These are phyloP conservation scores for Lagenorhynchus albirostris DNA, from an alignment of 2,113 vertebrate genomes.

Conservation along the genomic window DNA sequence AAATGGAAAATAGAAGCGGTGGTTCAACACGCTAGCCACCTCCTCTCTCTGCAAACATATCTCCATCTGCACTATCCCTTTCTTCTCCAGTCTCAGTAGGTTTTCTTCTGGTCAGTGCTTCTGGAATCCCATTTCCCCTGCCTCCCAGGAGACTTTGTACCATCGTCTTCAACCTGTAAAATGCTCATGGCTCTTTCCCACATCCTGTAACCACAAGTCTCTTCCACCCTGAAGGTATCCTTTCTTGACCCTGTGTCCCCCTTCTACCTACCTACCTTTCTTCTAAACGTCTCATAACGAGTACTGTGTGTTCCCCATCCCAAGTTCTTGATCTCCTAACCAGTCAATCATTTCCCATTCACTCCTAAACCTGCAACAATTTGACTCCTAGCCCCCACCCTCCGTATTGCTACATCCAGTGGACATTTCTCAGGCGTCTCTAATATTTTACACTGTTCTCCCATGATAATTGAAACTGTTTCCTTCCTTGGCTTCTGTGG, in stretches of 20 bases:
- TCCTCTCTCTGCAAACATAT: background rate
- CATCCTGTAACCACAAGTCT: background rate
- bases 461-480: background rate
- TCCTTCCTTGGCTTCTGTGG: constrained; percentile 12
- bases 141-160: background rate
- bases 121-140: background rate
- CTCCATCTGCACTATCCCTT: background rate
- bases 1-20: background rate
- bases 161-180: background rate
- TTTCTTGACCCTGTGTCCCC: background rate
- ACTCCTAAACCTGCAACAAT: background rate
- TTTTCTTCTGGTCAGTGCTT: background rate
- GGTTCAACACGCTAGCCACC: background rate
- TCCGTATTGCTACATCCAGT: background rate
- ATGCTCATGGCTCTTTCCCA: background rate
- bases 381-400: background rate
- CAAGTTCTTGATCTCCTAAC: constrained; percentile 1
- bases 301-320: background rate
- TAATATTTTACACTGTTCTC: background rate
- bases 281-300: background rate
- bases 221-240: background rate
- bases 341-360: background rate
- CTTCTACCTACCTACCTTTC: background rate
- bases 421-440: background rate
- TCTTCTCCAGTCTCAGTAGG: background rate